Conservation (phyloP, 2,888 invertebrate species). For the Eupelmus urozonus region DNA sequence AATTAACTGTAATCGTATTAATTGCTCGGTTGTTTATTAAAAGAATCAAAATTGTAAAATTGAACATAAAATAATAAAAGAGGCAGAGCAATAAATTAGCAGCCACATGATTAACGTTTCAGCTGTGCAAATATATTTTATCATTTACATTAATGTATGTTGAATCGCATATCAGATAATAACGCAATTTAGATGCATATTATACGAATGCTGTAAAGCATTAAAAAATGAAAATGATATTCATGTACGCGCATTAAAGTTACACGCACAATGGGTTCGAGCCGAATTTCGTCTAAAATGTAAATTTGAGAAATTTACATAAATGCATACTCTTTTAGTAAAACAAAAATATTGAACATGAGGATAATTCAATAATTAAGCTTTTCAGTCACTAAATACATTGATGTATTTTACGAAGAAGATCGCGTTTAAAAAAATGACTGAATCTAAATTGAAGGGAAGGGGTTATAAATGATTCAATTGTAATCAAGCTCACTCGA, state of each 20-base stretch:
- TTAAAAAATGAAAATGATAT: constrained; percentile 27
- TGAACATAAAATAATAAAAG: neutral
- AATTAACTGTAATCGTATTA: neutral
- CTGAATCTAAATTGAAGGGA: too few species aligned
- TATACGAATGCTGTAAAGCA: constrained; percentile 26
- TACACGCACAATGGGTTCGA: neutral
- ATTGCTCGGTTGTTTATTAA: neutral
- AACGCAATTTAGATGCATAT: constrained; percentile 40
- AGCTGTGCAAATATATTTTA: constrained; percentile 18
- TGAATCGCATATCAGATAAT: neutral
- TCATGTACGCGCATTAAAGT: neutral
- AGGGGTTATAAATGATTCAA: too few species aligned
- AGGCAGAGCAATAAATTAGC: neutral
- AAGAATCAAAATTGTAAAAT: neutral
- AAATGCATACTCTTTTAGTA: too few species aligned
- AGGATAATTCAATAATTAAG: too few species aligned
- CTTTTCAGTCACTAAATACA: too few species aligned
- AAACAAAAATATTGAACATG: too few species aligned
- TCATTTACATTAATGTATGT: constrained; percentile 33
- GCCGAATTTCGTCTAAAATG: constrained; percentile 12
- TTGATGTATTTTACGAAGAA: too few species aligned
- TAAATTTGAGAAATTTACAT: constrained; percentile 26
- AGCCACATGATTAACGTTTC: neutral
- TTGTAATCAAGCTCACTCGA: too few species aligned
- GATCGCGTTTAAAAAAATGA: too few species aligned